These are phyloP conservation scores for Eunapius fragilis DNA, from an alignment of 37 sponge, comb jelly and placozoan species.

Conservation along the genomic window DNA sequence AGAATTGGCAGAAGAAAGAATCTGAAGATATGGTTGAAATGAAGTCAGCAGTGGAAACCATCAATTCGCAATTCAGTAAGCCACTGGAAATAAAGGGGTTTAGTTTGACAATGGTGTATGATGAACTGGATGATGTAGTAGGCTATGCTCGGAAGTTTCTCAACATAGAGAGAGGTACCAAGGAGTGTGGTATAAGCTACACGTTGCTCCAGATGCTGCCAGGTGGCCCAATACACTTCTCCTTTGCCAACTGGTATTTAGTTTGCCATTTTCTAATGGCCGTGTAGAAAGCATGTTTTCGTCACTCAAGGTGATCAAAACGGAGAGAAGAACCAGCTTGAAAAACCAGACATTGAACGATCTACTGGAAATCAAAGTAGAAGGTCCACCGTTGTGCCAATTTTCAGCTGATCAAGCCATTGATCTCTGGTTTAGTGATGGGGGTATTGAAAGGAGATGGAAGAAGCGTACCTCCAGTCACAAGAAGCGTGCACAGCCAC, in stretches of 20 bases:
- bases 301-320: conserved; percentile 45
- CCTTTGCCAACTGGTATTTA: conserved; percentile 53
- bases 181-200: conserved; percentile 47
- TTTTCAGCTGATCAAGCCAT: conserved; percentile 43
- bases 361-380: conserved; percentile 61
- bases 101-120: not conserved
- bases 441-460: no score
- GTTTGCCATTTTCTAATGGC: conserved; percentile 68
- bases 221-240: conserved; percentile 55
- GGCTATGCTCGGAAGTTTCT: conserved; percentile 39
- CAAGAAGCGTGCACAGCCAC: no score
- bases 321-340: conserved; percentile 36
- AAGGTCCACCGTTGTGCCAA: conserved; percentile 43
- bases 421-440: conserved; percentile 54
- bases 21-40: conserved; percentile 10
- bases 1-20: conserved; percentile 19
- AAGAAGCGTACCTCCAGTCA: no score
- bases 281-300: conserved; percentile 32
- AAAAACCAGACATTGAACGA: conserved; percentile 43
- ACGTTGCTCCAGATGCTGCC: conserved; percentile 26
- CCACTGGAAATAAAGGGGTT: conserved; percentile 53
- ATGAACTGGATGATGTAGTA: conserved; percentile 50
- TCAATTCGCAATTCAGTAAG: conserved; percentile 16
- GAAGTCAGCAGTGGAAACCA: conserved; percentile 40
- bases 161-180: not conserved